phyloP scores from a whole-genome alignment of 1,140 invertebrate species.

The Carposina sasakii region DNA sequence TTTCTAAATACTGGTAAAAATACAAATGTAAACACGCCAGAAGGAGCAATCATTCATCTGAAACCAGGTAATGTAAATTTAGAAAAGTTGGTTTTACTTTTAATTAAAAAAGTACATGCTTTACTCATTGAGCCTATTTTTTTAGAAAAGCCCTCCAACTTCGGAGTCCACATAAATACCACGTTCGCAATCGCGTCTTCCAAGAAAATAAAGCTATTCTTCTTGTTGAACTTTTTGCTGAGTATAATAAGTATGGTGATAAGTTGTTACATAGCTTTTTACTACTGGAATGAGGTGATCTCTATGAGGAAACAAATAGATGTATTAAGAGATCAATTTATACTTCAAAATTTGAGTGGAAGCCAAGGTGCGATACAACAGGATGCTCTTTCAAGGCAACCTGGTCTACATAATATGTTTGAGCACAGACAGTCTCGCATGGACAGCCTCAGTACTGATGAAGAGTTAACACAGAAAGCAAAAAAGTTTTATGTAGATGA shows the following conservation, averaged over 20 bases:
- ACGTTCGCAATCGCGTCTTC: conserved; percentile 65
- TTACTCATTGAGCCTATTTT: conserved; percentile 17
- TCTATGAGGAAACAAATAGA: conserved; percentile 54
- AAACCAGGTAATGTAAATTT: conserved; percentile 53
- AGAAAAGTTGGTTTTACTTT: not conserved
- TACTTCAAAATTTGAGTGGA: conserved; percentile 41
- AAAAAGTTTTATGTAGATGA: conserved; percentile 55
- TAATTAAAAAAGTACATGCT: conserved; percentile 13
- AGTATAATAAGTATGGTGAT: conserved; percentile 56
- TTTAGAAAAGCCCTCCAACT: conserved; percentile 58
- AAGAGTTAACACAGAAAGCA: conserved; percentile 29
- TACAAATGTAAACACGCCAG: conserved; percentile 44
- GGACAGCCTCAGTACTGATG: conserved; percentile 27
- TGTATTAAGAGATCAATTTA: conserved; percentile 44
- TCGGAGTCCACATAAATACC: conserved; percentile 63
- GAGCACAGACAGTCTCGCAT: conserved; percentile 40
- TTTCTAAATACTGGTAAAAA: conserved; percentile 62
- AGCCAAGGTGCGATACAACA: conserved; percentile 37
- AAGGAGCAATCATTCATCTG: conserved; percentile 62
- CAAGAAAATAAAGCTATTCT: conserved; percentile 65
- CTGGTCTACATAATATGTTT: too few species aligned
- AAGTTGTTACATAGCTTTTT: conserved; percentile 54
- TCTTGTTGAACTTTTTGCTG: conserved; percentile 59
- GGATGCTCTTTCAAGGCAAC: conserved; percentile 31
- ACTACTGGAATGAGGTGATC: conserved; percentile 62